Conservation (phyloP, 1,140 invertebrate genomes). For the Aphaenogaster rudis region DNA sequence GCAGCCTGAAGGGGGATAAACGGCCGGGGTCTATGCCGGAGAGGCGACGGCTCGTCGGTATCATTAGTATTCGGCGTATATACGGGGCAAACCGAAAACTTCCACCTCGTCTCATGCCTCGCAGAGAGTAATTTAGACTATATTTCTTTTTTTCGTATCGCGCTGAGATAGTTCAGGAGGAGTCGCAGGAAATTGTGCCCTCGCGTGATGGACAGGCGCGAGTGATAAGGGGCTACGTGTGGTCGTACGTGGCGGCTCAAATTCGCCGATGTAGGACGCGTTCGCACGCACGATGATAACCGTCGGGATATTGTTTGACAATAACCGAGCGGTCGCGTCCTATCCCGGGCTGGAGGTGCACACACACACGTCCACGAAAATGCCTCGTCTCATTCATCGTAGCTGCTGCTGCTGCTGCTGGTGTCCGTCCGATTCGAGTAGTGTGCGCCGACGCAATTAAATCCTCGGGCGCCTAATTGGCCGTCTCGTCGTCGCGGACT, state of each 20-base stretch:
- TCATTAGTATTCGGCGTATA: slow-evolving; percentile 1
- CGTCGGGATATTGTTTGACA: slow-evolving; percentile 1
- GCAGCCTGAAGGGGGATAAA: slow-evolving; percentile 34
- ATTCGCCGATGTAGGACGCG: neutral
- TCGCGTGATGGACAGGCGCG: too few relatives aligned
- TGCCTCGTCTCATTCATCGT: neutral
- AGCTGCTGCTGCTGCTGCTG: neutral
- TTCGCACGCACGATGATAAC: neutral
- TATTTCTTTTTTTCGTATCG: neutral
- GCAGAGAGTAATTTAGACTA: neutral
- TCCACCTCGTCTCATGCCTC: neutral
- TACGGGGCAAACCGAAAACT: neutral
- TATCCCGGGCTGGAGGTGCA: neutral
- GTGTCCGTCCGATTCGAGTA: slow-evolving; percentile 43
- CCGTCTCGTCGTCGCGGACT: slow-evolving; percentile 66
- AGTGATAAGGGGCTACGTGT: neutral
- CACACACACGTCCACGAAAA: slow-evolving; percentile 14
- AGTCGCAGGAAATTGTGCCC: neutral
- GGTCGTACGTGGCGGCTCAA: neutral
- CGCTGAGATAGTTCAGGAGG: too few relatives aligned
- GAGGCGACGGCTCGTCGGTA: neutral
- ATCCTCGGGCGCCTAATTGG: slow-evolving; percentile 82
- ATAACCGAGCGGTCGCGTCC: slow-evolving; percentile 4
- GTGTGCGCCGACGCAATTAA: slow-evolving; percentile 79
- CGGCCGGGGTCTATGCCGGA: slow-evolving; percentile 1